A percentile compares a stretch with the other conserved stretches of the same genome.
These are phyloP conservation scores for Stigmatopora nigra DNA, from an alignment of 2,113 vertebrate species.

Conservation along the genomic window DNA sequence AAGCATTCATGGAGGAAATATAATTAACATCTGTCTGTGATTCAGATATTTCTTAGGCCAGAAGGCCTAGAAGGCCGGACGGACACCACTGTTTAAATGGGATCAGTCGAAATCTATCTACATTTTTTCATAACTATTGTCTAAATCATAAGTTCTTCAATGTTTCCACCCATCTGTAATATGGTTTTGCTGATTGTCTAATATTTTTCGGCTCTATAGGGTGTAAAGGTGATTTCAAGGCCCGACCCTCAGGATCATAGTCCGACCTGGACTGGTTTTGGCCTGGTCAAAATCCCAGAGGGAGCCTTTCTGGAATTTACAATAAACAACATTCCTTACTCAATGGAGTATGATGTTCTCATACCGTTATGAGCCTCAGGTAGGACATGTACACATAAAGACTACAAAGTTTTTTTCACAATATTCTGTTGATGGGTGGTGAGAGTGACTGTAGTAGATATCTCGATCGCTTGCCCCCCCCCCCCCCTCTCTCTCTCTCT, in stretches of 20 bases:
- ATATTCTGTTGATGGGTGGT: not conserved
- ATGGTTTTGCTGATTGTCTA: not conserved
- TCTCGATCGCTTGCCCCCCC: no score
- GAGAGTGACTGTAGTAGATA: not conserved
- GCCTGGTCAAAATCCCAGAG: conserved; percentile 88
- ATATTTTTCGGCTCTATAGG: conserved; percentile 60
- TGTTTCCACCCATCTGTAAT: not conserved
- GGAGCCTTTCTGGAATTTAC: conserved; percentile 87
- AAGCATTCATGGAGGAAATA: no score
- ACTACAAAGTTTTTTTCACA: not conserved
- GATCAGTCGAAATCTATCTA: no score
- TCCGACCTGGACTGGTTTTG: conserved; percentile 91
- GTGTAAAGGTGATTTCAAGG: conserved; percentile 76
- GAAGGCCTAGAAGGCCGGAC: no score
- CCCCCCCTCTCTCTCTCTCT: no score
- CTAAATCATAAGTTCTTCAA: not conserved
- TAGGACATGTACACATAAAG: conserved; percentile 29
- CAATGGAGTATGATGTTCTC: conserved; percentile 92
- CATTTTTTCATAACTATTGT: not conserved
- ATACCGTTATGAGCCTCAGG: conserved; percentile 97
- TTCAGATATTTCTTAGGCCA: no score
- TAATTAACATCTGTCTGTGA: no score
- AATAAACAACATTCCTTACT: conserved; percentile 86
- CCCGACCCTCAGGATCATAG: conserved; percentile 77
- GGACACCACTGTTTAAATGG: no score